Evolutionary conservation across 2,113 vertebrate species (phyloP).

Genomic region (Sigmodon hispidus): DNA sequence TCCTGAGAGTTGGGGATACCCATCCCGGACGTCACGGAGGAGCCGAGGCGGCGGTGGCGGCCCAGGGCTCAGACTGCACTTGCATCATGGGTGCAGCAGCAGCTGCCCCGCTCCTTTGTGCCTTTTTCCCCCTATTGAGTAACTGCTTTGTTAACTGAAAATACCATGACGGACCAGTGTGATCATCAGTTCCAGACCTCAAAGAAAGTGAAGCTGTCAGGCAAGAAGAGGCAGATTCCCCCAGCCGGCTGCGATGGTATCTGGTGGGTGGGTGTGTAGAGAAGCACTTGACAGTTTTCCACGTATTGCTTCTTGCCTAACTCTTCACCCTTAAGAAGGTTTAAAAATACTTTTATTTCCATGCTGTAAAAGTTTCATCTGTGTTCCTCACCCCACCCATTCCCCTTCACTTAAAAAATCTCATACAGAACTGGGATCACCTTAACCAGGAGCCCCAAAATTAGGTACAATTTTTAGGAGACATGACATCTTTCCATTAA

Average conservation of each 20-base stretch:
- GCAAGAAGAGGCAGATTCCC: conserved; percentile 79
- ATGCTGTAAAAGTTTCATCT: conserved; percentile 72
- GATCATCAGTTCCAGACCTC: conserved; percentile 82
- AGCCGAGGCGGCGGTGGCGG: conserved; percentile 80
- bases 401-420: conserved; percentile 56
- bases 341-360: conserved; percentile 84
- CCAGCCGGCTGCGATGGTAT: conserved; percentile 75
- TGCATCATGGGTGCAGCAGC: conserved; percentile 81
- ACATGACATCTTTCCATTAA: conserved; percentile 50
- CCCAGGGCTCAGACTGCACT: conserved; percentile 79
- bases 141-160: conserved; percentile 83
- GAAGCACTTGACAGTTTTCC: conserved; percentile 80
- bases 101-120: conserved; percentile 77
- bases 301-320: conserved; percentile 79
- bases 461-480: conserved; percentile 62
- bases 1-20: conserved; percentile 83
- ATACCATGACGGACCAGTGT: conserved; percentile 81
- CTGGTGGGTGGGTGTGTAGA: conserved; percentile 80
- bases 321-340: conserved; percentile 75
- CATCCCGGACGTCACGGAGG: conserved; percentile 82
- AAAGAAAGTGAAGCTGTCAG: conserved; percentile 81
- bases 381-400: conserved; percentile 57
- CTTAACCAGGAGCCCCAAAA: conserved; percentile 61
- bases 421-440: conserved; percentile 42
- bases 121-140: conserved; percentile 80